Conservation (phyloP, 2,113 vertebrate genomes). For the Myiozetetes cayanensis region DNA sequence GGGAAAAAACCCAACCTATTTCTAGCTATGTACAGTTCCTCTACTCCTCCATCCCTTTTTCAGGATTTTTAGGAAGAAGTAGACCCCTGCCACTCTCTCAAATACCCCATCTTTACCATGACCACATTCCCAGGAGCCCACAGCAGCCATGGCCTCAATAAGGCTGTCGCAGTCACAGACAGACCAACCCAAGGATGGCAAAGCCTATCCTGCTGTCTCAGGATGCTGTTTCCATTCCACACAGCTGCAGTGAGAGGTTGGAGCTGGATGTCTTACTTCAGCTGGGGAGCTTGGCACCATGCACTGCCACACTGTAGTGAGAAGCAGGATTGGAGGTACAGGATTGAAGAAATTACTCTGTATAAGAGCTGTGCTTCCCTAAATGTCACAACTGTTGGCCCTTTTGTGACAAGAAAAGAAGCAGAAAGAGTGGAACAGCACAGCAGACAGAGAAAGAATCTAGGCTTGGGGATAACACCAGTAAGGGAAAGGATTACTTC, state of each 20-base stretch:
- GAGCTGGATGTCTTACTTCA: not conserved
- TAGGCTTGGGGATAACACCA: not conserved
- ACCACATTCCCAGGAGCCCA: not conserved
- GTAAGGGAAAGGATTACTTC: not conserved
- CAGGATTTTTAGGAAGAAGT: not conserved
- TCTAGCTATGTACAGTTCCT: not conserved
- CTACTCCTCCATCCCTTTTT: not conserved
- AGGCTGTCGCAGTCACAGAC: not conserved
- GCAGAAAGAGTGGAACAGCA: not conserved
- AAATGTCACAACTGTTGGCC: not conserved
- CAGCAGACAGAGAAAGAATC: not conserved
- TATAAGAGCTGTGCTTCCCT: not conserved
- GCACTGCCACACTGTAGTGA: not conserved
- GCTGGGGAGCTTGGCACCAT: not conserved
- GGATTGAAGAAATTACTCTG: not conserved
- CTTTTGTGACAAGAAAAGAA: not conserved
- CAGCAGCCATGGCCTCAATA: accelerated
- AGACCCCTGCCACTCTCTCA: not conserved
- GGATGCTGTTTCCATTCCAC: not conserved
- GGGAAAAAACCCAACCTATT: accelerated
- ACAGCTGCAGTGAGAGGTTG: not conserved
- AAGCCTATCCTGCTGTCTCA: not conserved
- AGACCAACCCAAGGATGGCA: not conserved
- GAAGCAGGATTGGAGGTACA: not conserved
- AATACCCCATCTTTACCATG: not conserved